phyloP scores from a whole-genome alignment of 2,797 vertebrate genomes.

The Emydoidea blandingii region DNA sequence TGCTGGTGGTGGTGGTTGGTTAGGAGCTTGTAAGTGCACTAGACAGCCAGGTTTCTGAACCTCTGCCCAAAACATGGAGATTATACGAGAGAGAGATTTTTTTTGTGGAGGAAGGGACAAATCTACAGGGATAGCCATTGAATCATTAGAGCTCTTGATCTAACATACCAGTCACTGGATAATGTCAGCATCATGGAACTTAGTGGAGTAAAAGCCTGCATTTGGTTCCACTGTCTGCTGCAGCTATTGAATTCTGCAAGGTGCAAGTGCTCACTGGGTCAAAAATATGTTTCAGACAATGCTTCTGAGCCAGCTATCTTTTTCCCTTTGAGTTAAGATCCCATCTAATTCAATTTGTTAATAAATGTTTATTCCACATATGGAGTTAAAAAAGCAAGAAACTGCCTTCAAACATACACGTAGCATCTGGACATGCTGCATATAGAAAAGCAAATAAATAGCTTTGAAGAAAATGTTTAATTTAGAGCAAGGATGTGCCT shows the following conservation, averaged over 20 bases:
- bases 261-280: neutral
- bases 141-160: constrained; percentile 41
- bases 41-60: neutral
- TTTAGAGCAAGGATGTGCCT: constrained; percentile 26
- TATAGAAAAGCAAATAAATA: constrained; percentile 60
- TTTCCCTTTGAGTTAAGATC: neutral
- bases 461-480: constrained; percentile 20
- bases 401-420: constrained; percentile 42
- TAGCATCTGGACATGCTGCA: constrained; percentile 34
- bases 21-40: neutral
- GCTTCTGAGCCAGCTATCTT: neutral
- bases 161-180: neutral
- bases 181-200: neutral
- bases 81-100: fast-evolving
- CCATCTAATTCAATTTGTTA: constrained; percentile 18
- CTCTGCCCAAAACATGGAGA: neutral
- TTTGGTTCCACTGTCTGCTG: neutral
- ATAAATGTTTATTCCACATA: constrained; percentile 35
- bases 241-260: neutral
- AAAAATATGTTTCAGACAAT: neutral
- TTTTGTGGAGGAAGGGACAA: constrained; percentile 10
- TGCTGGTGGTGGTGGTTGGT: neutral
- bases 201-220: neutral
- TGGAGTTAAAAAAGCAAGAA: constrained; percentile 49
- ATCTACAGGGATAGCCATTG: neutral